Evolutionary conservation across 2,888 invertebrate species (phyloP).

Genomic region (Lumbricus terrestris): DNA sequence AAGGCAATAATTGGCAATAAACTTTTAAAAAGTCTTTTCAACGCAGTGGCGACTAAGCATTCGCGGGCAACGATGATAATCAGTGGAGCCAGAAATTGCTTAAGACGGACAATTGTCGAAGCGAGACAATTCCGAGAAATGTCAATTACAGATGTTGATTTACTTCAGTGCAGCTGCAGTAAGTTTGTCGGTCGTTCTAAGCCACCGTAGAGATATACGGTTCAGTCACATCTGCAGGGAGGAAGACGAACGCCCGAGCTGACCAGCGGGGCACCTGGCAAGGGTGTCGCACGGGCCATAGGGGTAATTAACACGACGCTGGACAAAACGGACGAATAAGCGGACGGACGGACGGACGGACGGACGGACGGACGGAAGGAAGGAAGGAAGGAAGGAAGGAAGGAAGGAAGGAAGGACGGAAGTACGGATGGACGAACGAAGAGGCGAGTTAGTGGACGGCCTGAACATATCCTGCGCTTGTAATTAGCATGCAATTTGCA

Average conservation of each 20-base stretch:
- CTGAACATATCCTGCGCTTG: neutral
- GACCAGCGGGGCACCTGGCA: neutral
- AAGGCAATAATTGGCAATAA: neutral
- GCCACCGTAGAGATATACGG: neutral
- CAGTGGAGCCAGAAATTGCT: neutral
- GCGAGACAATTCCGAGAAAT: neutral
- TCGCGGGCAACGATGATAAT: neutral
- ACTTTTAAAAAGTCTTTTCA: too few relatives aligned
- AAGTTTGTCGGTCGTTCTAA: neutral
- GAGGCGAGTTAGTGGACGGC: neutral
- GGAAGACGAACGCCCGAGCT: neutral
- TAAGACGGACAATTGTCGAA: neutral
- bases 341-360: neutral
- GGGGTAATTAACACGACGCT: neutral
- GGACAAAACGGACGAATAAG: neutral
- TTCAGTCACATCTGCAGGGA: neutral
- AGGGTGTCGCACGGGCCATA: neutral
- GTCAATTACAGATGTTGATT: neutral
- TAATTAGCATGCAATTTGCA: neutral
- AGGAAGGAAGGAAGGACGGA: neutral
- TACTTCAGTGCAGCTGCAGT: neutral
- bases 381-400: neutral
- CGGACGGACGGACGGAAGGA: neutral
- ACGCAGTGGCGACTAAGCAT: too few relatives aligned
- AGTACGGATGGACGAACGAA: neutral